Conservation (phyloP, 2,797 vertebrate genomes). For the Crax fasciolata region DNA sequence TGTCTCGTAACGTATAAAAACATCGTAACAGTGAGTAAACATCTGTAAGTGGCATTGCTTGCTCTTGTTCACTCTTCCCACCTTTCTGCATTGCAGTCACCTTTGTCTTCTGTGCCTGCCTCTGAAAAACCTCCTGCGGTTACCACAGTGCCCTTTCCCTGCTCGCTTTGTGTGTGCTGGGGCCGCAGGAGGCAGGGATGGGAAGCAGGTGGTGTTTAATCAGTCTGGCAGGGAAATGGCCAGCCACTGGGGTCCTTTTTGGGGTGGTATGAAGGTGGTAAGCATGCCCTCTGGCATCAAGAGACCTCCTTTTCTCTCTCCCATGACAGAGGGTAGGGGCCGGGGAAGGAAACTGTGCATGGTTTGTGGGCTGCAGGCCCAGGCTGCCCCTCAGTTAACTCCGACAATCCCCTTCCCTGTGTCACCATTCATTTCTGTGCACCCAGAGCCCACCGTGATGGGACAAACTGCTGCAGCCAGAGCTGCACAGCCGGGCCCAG, state of each 20-base stretch:
- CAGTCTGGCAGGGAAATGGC: slow-evolving; percentile 48
- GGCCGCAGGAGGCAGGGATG: not conserved
- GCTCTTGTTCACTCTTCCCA: not conserved
- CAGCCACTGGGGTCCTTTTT: slow-evolving; percentile 29
- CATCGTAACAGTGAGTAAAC: not conserved
- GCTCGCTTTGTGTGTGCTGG: not conserved
- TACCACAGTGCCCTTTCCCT: not conserved
- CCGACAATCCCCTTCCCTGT: not conserved
- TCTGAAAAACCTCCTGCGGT: not conserved
- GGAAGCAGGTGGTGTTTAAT: slow-evolving; percentile 64
- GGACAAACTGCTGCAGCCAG: not conserved
- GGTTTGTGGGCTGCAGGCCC: not conserved
- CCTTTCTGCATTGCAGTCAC: not conserved
- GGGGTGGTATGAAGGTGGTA: slow-evolving; percentile 42
- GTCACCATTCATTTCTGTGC: not conserved
- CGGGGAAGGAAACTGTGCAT: not conserved
- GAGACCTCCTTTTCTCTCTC: not conserved
- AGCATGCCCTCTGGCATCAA: slow-evolving; percentile 56
- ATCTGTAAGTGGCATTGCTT: not conserved
- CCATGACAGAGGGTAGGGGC: not conserved
- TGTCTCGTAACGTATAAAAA: not conserved
- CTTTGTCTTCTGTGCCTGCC: slow-evolving; percentile 13
- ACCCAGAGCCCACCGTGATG: not conserved
- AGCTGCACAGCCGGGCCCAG: not conserved
- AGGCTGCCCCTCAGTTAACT: not conserved